These are phyloP conservation scores for Apamea crenata DNA, from an alignment of 2,888 invertebrate species.

Conservation along the genomic window DNA sequence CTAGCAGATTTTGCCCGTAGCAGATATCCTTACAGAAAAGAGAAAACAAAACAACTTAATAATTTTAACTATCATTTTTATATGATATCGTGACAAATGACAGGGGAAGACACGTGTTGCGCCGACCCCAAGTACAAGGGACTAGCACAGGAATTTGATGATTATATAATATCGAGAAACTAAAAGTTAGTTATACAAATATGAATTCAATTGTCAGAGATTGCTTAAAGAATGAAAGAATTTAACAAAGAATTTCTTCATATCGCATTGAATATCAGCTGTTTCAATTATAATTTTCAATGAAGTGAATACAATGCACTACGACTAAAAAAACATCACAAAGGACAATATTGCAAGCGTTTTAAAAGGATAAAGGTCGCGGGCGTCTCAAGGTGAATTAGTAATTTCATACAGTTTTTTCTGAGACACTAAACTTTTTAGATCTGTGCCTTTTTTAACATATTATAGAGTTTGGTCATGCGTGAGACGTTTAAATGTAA, in stretches of 20 bases:
- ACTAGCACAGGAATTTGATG: not conserved
- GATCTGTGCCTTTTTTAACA: not conserved
- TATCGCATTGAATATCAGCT: not conserved
- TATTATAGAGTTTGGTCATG: constrained; percentile 27
- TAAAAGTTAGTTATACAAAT: not conserved
- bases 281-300: constrained; percentile 29
- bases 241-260: not conserved
- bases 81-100: not conserved
- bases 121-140: not conserved
- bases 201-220: not conserved
- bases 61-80: too few relatives aligned
- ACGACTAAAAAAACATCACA: constrained; percentile 7
- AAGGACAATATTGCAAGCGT: constrained; percentile 13
- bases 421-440: not conserved
- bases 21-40: not conserved
- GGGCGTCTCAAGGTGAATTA: constrained; percentile 10
- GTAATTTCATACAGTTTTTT: not conserved
- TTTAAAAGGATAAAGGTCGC: constrained; percentile 30
- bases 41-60: not conserved
- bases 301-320: constrained; percentile 12
- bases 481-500: constrained; percentile 12
- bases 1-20: too few relatives aligned
- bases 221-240: not conserved
- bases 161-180: not conserved
- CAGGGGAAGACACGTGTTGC: not conserved